These are phyloP conservation scores for Anoplopoma fimbria DNA, from an alignment of 2,113 vertebrate genomes.

Conservation along the genomic window DNA sequence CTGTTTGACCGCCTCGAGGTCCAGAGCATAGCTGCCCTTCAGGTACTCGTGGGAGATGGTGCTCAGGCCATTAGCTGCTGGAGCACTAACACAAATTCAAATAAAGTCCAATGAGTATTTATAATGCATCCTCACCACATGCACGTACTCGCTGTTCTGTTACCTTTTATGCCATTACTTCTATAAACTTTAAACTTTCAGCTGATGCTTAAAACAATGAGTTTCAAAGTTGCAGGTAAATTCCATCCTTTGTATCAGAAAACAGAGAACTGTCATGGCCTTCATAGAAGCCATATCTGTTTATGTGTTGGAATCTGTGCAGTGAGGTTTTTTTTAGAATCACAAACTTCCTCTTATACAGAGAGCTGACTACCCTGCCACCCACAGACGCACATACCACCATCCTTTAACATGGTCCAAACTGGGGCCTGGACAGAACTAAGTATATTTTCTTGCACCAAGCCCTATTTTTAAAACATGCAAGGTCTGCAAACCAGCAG, in stretches of 20 bases:
- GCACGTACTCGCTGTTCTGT: not conserved
- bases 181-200: not conserved
- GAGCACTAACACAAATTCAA: constrained; percentile 58
- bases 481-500: not conserved
- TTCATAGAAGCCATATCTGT: not conserved
- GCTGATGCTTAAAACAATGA: not conserved
- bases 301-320: not conserved
- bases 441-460: not conserved
- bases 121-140: not conserved
- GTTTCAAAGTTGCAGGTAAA: not conserved
- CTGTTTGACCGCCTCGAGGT: constrained; percentile 92
- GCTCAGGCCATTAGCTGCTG: constrained; percentile 90
- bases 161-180: not conserved
- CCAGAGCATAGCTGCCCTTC: constrained; percentile 94
- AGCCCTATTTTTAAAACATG: not conserved
- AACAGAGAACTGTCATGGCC: not conserved
- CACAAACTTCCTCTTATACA: constrained; percentile 47
- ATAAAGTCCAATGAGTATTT: not conserved
- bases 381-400: constrained; percentile 4
- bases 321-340: constrained; percentile 23
- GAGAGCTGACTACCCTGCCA: constrained; percentile 27
- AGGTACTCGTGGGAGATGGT: constrained; percentile 95
- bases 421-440: not conserved
- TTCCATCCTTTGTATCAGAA: not conserved
- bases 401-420: not conserved